phyloP scores from a whole-genome alignment of 2,888 invertebrate species.

The Myopa tessellatipennis region DNA sequence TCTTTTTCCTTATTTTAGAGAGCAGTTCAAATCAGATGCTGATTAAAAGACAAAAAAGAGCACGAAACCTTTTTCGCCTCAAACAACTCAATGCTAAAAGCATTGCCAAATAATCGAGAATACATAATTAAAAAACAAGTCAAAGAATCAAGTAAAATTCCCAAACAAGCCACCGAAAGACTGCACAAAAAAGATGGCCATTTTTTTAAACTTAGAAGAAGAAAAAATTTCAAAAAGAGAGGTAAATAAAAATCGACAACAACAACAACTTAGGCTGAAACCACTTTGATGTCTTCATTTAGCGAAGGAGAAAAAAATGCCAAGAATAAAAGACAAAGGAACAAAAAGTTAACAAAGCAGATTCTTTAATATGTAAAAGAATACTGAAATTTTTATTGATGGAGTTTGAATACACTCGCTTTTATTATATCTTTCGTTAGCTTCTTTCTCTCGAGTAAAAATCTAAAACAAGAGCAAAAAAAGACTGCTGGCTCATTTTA shows the following conservation, averaged over 20 bases:
- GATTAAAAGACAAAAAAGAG: slow-evolving; percentile 5
- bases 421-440: too few species aligned
- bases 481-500: too few species aligned
- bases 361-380: not conserved
- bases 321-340: not conserved
- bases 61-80: not conserved
- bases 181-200: not conserved
- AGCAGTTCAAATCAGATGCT: not conserved
- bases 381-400: not conserved
- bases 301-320: not conserved
- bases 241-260: too few species aligned
- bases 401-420: not conserved
- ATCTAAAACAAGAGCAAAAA: too few species aligned
- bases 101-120: slow-evolving; percentile 1
- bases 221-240: not conserved
- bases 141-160: not conserved
- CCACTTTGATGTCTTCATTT: not conserved
- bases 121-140: not conserved
- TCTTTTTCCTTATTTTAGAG: too few species aligned
- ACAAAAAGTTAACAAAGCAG: not conserved
- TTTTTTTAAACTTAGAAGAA: not conserved
- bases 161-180: not conserved
- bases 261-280: not conserved
- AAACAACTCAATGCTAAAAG: slow-evolving; percentile 23
- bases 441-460: too few species aligned